Percentiles rank a stretch among this genome's conserved stretches.
phyloP scores from a whole-genome alignment of 2,113 vertebrate genomes.

The Brachyistius frenatus region DNA sequence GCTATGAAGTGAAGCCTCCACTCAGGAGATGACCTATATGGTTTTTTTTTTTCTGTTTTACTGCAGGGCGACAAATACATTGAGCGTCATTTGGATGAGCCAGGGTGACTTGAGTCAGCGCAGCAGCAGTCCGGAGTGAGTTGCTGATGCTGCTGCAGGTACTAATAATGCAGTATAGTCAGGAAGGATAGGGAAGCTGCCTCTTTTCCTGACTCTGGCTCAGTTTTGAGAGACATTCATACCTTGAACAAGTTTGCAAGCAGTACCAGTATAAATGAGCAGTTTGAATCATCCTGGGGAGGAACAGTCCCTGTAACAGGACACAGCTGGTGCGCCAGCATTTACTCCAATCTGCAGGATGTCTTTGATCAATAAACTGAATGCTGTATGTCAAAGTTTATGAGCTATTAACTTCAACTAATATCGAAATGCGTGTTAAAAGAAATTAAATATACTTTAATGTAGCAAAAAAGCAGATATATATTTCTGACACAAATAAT shows the following conservation, averaged over 20 bases:
- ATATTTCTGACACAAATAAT: not conserved
- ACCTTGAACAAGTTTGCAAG: not conserved
- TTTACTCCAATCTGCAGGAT: too few relatives aligned
- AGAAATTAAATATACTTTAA: not conserved
- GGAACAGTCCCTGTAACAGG: not conserved
- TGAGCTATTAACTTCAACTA: not conserved
- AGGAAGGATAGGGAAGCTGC: conserved; percentile 3
- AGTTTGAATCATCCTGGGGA: not conserved
- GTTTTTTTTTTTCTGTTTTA: not conserved
- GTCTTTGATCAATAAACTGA: not conserved
- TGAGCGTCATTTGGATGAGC: conserved; percentile 40
- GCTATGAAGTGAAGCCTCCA: conserved; percentile 41
- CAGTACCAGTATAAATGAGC: not conserved
- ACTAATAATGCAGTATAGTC: conserved; percentile 43
- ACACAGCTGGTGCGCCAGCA: not conserved
- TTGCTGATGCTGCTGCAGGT: conserved; percentile 58
- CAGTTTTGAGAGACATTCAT: not conserved
- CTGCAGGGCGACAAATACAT: conserved; percentile 45
- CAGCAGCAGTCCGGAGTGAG: not conserved
- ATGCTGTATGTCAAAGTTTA: not conserved
- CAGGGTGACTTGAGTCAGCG: conserved; percentile 52
- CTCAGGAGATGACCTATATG: conserved; percentile 29
- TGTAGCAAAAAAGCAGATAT: conserved; percentile 1
- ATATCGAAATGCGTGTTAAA: not conserved
- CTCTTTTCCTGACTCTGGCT: not conserved